Percentiles rank a stretch among this genome's conserved stretches.
Evolutionary conservation across 2,888 invertebrate species (phyloP).

Genomic region (Steinernema hermaphroditum): DNA sequence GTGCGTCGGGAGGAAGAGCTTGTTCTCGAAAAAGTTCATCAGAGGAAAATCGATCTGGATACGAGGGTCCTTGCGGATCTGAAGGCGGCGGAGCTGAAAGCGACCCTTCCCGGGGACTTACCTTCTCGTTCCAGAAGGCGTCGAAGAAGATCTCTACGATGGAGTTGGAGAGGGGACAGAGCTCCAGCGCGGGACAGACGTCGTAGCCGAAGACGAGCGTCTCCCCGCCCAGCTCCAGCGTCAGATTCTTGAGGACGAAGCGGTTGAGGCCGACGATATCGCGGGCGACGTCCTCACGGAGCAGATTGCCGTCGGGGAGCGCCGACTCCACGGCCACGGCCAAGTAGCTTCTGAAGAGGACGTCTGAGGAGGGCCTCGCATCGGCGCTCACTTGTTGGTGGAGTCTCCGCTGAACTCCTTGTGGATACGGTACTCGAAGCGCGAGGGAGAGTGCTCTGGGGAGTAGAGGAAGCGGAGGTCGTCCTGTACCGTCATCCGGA

Average conservation of each 20-base stretch:
- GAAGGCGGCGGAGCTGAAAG: no score
- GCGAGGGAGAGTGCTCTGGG: conserved; percentile 59
- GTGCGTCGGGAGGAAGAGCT: conserved; percentile 65
- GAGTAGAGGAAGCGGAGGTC: conserved; percentile 66
- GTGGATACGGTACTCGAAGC: conserved; percentile 64
- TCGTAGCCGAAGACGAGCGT: conserved; percentile 57
- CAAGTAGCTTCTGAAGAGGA: conserved; percentile 57
- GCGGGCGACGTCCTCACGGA: conserved; percentile 49
- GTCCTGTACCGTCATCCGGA: conserved; percentile 61
- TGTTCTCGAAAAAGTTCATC: conserved; percentile 64
- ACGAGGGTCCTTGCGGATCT: conserved; percentile 60
- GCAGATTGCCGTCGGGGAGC: conserved; percentile 50
- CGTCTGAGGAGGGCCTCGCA: background rate
- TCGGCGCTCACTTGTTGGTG: conserved; percentile 53
- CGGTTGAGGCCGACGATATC: conserved; percentile 50
- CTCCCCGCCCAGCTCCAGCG: conserved; percentile 50
- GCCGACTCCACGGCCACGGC: conserved; percentile 61
- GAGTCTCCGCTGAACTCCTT: conserved; percentile 64
- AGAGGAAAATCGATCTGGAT: conserved; percentile 62
- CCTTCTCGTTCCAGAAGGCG: conserved; percentile 63
- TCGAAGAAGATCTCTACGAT: conserved; percentile 62
- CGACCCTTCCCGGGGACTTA: conserved; percentile 27
- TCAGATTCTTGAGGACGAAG: conserved; percentile 62
- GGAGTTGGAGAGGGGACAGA: conserved; percentile 61
- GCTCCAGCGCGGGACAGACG: conserved; percentile 55